A percentile compares a stretch with the other conserved stretches of the same genome.
These are phyloP conservation scores for Dugesia japonica DNA, from an alignment of 2,888 invertebrate species.

Conservation along the genomic window DNA sequence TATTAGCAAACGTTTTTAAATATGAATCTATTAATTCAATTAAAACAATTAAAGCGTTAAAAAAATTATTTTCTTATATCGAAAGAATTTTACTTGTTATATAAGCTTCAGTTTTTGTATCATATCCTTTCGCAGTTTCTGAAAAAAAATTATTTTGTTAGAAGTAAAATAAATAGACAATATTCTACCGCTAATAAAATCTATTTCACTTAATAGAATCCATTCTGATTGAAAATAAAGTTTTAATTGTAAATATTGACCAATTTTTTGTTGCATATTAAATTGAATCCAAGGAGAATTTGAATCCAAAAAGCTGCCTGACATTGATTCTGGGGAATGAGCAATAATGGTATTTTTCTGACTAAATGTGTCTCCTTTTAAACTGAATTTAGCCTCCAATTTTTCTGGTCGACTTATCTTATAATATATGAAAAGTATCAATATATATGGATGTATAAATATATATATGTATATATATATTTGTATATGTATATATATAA, in stretches of 20 bases:
- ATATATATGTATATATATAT: neutral
- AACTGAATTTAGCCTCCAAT: neutral
- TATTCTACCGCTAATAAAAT: neutral
- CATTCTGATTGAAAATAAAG: neutral
- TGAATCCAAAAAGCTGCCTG: neutral
- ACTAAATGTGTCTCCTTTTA: neutral
- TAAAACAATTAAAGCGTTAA: too few relatives aligned
- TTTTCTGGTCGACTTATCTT: neutral
- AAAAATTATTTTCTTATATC: too few relatives aligned
- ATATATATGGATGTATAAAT: neutral
- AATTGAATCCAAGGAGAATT: neutral
- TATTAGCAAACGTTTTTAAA: too few relatives aligned
- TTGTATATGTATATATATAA: too few relatives aligned
- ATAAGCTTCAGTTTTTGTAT: too few relatives aligned
- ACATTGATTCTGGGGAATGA: neutral
- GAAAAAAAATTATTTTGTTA: too few relatives aligned
- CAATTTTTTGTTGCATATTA: conserved; percentile 5
- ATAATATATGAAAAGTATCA: neutral
- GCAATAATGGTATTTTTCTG: neutral
- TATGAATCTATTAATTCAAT: too few relatives aligned
- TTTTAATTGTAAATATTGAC: neutral
- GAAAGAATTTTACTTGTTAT: too few relatives aligned
- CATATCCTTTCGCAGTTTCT: too few relatives aligned
- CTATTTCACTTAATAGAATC: neutral
- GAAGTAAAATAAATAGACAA: too few relatives aligned